phyloP scores from a whole-genome alignment of 1,140 invertebrate genomes.

The Papilio xuthus region DNA sequence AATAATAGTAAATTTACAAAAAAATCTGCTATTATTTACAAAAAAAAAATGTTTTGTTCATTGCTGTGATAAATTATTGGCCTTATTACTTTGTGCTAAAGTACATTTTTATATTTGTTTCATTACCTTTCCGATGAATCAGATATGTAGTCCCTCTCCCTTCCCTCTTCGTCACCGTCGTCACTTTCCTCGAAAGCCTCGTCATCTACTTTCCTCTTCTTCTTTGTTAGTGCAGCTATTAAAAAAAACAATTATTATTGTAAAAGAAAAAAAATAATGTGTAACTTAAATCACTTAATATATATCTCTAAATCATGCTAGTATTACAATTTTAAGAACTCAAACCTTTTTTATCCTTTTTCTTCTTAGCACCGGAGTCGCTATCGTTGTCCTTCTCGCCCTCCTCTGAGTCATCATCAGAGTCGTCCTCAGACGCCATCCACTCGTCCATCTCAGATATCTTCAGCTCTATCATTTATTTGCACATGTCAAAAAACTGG shows the following conservation, averaged over 20 bases:
- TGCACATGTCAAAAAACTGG: neutral
- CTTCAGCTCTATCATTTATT: slow-evolving; percentile 84
- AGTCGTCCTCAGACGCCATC: slow-evolving; percentile 92
- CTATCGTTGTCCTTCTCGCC: slow-evolving; percentile 84
- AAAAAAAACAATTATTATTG: neutral
- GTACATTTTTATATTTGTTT: neutral
- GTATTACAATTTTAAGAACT: slow-evolving; percentile 48
- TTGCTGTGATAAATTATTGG: neutral
- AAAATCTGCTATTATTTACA: too few species aligned
- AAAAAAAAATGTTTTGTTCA: too few species aligned
- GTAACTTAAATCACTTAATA: too few species aligned
- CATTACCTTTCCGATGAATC: slow-evolving; percentile 87
- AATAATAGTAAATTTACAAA: too few species aligned
- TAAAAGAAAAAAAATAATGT: too few species aligned
- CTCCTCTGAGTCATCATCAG: slow-evolving; percentile 88
- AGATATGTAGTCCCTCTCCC: slow-evolving; percentile 94
- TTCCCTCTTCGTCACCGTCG: slow-evolving; percentile 97
- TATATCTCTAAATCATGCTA: too few species aligned
- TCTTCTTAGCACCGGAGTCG: slow-evolving; percentile 85
- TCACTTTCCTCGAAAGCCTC: slow-evolving; percentile 97
- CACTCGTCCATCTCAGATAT: slow-evolving; percentile 97
- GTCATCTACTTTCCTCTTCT: slow-evolving; percentile 92
- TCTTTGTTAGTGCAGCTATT: slow-evolving; percentile 57
- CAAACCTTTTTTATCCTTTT: slow-evolving; percentile 85
- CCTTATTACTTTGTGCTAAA: neutral